These are phyloP conservation scores for Adrianichthys oophorus DNA, from an alignment of 2,797 vertebrate genomes.

Conservation along the genomic window DNA sequence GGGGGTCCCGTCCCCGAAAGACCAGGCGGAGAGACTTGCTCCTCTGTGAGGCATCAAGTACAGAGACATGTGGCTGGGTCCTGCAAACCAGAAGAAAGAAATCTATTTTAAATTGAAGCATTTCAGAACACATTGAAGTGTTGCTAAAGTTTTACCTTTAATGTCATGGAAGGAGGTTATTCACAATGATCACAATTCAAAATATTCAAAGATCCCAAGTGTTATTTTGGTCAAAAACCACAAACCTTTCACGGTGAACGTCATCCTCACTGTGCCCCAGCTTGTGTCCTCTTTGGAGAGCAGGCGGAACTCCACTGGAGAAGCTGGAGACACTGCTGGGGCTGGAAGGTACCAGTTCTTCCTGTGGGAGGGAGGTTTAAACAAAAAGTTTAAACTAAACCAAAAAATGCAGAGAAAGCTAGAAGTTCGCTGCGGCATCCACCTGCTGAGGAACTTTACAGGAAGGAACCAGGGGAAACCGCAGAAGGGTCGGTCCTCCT, in stretches of 20 bases:
- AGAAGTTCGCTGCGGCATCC: conserved; percentile 31
- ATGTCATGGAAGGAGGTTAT: no score
- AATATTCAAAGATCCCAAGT: no score
- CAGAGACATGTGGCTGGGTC: conserved; percentile 94
- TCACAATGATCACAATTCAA: no score
- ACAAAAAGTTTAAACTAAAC: no score
- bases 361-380: conserved; percentile 55
- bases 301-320: conserved; percentile 84
- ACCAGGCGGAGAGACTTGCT: conserved; percentile 85
- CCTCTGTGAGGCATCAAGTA: conserved; percentile 84
- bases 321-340: conserved; percentile 80
- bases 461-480: conserved; percentile 96
- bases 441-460: conserved; percentile 92
- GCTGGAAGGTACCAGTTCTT: conserved; percentile 97
- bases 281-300: conserved; percentile 83
- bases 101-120: no score
- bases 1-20: conserved; percentile 86
- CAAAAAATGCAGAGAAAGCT: not conserved
- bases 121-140: no score
- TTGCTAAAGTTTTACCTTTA: no score
- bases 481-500: conserved; percentile 85
- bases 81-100: conserved; percentile 60
- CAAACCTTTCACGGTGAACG: conserved; percentile 86
- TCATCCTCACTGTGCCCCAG: conserved; percentile 84
- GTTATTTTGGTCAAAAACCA: not conserved